phyloP scores from a whole-genome alignment of 2,888 invertebrate species.

The Mythimna vitellina region DNA sequence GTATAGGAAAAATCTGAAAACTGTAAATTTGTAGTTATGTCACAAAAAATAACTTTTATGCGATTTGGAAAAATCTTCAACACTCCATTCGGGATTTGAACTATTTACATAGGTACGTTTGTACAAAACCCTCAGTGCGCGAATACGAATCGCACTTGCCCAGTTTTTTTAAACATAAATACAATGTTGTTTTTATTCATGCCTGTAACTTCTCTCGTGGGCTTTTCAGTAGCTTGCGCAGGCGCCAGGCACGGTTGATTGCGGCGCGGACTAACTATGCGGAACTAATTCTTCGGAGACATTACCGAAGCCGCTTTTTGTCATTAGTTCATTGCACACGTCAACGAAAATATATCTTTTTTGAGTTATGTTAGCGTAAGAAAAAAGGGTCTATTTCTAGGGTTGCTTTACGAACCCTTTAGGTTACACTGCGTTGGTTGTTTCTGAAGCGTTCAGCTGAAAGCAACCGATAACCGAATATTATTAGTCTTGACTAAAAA shows the following conservation, averaged over 20 bases:
- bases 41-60: too few relatives aligned
- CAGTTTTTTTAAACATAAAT: neutral
- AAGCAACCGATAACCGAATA: slow-evolving; percentile 18
- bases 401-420: slow-evolving; percentile 56
- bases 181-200: neutral
- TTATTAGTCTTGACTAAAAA: neutral
- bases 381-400: slow-evolving; percentile 38
- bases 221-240: slow-evolving; percentile 66
- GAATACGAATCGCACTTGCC: too few relatives aligned
- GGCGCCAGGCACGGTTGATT: slow-evolving; percentile 80
- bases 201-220: slow-evolving; percentile 5
- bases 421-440: slow-evolving; percentile 46
- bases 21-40: too few relatives aligned
- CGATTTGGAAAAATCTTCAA: too few relatives aligned
- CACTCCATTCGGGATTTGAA: too few relatives aligned
- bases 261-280: slow-evolving; percentile 81
- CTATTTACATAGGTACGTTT: too few relatives aligned
- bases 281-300: slow-evolving; percentile 85
- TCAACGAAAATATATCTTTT: slow-evolving; percentile 75
- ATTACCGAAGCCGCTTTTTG: slow-evolving; percentile 77
- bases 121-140: too few relatives aligned
- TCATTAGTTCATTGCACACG: slow-evolving; percentile 75
- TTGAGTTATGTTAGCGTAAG: slow-evolving; percentile 58
- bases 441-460: slow-evolving; percentile 40
- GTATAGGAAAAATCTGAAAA: too few relatives aligned